Evolutionary conservation across 2,113 vertebrate genomes (phyloP).

Genomic region (Cynopterus brachyotis): DNA sequence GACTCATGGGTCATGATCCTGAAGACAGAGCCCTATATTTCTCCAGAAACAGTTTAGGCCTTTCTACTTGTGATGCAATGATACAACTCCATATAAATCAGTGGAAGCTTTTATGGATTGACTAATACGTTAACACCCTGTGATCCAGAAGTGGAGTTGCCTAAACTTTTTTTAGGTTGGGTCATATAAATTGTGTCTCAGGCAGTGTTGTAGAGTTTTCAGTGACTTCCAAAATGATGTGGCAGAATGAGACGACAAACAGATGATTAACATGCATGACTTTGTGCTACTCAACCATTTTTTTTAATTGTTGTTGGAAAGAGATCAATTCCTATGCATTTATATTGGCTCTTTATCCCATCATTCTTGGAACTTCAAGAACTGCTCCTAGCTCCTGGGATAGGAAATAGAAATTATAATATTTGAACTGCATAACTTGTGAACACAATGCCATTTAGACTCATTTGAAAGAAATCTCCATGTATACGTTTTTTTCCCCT

Average conservation of each 20-base stretch:
- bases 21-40: conserved; percentile 72
- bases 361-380: background rate
- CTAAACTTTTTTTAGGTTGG: conserved; percentile 54
- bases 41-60: conserved; percentile 72
- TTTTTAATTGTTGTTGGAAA: background rate
- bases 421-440: background rate
- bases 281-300: background rate
- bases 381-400: background rate
- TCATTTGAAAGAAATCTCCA: background rate
- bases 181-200: conserved; percentile 60
- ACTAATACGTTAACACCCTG: conserved; percentile 76
- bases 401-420: conserved; percentile 3
- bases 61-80: conserved; percentile 65
- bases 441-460: background rate
- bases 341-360: background rate
- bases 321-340: background rate
- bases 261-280: background rate
- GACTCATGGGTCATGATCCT: conserved; percentile 70
- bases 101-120: conserved; percentile 68
- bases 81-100: conserved; percentile 71
- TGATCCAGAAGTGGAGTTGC: conserved; percentile 70
- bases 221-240: conserved; percentile 14
- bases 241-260: background rate
- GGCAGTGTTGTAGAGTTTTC: conserved; percentile 24
- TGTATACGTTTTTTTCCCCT: background rate